Evolutionary conservation across 2,888 invertebrate species (phyloP), one percentile per base, ranked within the genome.

Genomic region (Tanaodytes sp.): DNA sequence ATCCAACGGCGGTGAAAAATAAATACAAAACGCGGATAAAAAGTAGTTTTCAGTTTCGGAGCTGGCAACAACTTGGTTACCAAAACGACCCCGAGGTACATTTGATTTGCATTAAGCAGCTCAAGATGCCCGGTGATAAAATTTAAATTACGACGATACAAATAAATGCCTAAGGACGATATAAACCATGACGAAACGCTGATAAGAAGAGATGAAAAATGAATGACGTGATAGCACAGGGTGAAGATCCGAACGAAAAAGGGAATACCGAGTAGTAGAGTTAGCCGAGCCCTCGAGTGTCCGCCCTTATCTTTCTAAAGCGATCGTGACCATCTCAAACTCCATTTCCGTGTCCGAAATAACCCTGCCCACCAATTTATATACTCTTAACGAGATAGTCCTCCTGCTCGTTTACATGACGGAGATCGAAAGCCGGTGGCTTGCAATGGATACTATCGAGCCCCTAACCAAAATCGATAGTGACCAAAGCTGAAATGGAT

Each of bases 311-410:
- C 84, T 80, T 76, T 77, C 76, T 79, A 76, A 80, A 77, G 79
- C 79, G 79, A 83, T 83, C 82, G 77, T 76, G 79, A 79, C 73
- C 77, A 79, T 75, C 79, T 78, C 80, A 81, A 81, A 82, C 83
- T 84, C 80, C 80, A 84, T 84, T 84, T 84, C 84, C 84, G 82
- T 77, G 81, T 79, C 77, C 79, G 77, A 79, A 76, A 74, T 80
- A 75, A 70, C 69, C 77, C 77, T 64, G 71, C 55, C 74, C 72
- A 76, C 74, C 81, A 77, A 82, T 82, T 81, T 81, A 83, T 82
- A 77, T 76, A 75, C 77, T 78, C 73, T 75, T 77, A 79, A 80
- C 82, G 80, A 79, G 79, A 79, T 76, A 77, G 75, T 74, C 75
- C 75, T 76, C 69, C 71, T 72, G 74, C 78, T 79, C 80, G 79